Evolutionary conservation across 2,113 vertebrate genomes (phyloP).

Genomic region (Calyptommatus sinebrachiatus): DNA sequence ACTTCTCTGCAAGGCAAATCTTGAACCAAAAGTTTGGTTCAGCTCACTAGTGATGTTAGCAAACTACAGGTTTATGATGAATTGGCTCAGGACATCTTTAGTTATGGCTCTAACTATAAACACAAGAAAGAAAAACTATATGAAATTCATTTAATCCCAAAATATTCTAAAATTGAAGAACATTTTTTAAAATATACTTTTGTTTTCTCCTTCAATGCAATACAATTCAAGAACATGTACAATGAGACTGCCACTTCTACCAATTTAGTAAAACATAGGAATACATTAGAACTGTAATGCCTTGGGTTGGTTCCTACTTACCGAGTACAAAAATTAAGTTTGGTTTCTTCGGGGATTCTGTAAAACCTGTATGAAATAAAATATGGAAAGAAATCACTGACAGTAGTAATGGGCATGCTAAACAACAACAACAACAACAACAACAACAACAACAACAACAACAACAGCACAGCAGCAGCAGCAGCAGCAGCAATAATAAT

Average conservation of each 20-base stretch:
- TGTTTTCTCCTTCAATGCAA: not conserved
- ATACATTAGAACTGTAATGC: not conserved
- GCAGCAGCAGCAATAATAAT: too few relatives aligned
- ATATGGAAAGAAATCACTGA: not conserved
- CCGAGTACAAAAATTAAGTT: constrained; percentile 92
- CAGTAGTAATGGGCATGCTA: not conserved
- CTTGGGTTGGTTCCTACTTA: constrained; percentile 69
- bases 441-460: too few relatives aligned
- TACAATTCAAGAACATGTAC: too few relatives aligned
- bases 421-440: too few relatives aligned
- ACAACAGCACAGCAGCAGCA: too few relatives aligned
- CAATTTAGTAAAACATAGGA: not conserved
- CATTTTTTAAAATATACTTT: not conserved
- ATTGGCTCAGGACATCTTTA: too few relatives aligned
- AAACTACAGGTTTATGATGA: too few relatives aligned
- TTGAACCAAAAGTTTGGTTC: too few relatives aligned
- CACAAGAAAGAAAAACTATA: not conserved
- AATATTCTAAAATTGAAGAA: not conserved
- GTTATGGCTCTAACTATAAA: too few relatives aligned
- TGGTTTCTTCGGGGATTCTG: constrained; percentile 82
- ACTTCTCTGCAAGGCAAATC: too few relatives aligned
- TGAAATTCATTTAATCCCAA: not conserved
- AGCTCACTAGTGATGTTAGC: too few relatives aligned
- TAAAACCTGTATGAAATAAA: constrained; percentile 69
- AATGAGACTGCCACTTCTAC: too few relatives aligned